Evolutionary conservation across 2,888 invertebrate genomes (phyloP), one percentile per base, ranked within the genome.

Genomic region (Cephus runcator): DNA sequence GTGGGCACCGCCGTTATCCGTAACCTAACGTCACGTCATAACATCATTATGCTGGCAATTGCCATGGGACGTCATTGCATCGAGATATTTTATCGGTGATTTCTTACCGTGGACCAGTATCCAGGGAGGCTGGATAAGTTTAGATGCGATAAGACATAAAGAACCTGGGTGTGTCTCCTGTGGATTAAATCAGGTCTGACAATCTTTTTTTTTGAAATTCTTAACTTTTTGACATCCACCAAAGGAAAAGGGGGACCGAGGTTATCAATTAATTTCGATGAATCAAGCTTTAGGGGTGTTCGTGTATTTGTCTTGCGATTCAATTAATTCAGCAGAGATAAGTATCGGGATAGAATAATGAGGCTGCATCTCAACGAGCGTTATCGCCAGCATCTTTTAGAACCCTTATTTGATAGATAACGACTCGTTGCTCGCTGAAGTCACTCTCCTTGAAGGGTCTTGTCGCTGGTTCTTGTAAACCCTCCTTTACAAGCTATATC

Each of bases 281-380:
- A 56, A 23, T 23, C 6, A 2, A 15, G 23, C 23, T 56, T 56
- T 23, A 56, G 9, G 23, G 15, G 9, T 23, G 56, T 56, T 3
- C 9, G 56, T 23, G 56, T 23, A 56, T 56, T 78, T 81, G 80
- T 83, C 85, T 83, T 81, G 83, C 82, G 80, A 84, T 88, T 86
- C 82, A 86, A 88, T 87, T 87, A 87, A 87, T 87, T 80, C 81
- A 77, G 73, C 79, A 33, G 79, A 82, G 86, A 87, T 85, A 80
- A 80, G 78, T 85, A 87, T 87, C 87, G 82, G 76, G 33, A 12
- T 81, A 83, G 83, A 85, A 85, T 87, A 85, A 87, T 83, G 86
- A 85, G 86, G 81, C 79, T 81, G 85, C 83, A 82, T 86, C 87
- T 82, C 86, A 82, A 86, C 85, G 82, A 31, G 83, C 84, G 79